Evolutionary conservation across 2,797 vertebrate genomes (phyloP).

Genomic region (Bryconaethiops microstoma): DNA sequence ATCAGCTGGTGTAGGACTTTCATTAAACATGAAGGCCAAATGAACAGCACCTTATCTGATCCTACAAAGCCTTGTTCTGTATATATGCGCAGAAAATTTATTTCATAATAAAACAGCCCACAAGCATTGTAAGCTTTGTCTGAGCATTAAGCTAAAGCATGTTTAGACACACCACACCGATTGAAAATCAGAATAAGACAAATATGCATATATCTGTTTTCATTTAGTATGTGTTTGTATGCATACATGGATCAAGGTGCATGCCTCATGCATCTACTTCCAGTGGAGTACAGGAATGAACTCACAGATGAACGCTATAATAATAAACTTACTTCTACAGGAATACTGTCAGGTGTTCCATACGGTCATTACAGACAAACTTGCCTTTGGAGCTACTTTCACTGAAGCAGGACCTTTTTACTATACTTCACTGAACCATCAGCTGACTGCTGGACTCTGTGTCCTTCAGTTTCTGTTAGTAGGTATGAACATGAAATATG

Average conservation of each 20-base stretch:
- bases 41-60: neutral
- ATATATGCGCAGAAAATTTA: neutral
- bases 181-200: neutral
- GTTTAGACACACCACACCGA: neutral
- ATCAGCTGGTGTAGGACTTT: neutral
- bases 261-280: neutral
- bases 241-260: constrained; percentile 16
- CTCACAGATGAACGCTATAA: neutral
- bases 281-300: neutral
- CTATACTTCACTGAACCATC: neutral
- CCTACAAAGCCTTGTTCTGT: neutral
- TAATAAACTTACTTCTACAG: constrained; percentile 3
- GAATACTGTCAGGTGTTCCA: constrained; percentile 2
- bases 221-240: neutral
- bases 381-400: neutral
- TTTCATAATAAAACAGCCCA: too few relatives aligned
- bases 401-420: neutral
- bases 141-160: neutral
- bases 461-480: neutral
- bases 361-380: neutral
- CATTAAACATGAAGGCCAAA: neutral
- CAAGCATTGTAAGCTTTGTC: too few relatives aligned
- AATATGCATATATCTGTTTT: neutral
- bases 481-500: neutral
- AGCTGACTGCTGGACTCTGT: neutral